Percentiles rank a stretch among this genome's conserved stretches.
phyloP scores from a whole-genome alignment of 1,140 invertebrate species.

The Druon quercuslanigerum region DNA sequence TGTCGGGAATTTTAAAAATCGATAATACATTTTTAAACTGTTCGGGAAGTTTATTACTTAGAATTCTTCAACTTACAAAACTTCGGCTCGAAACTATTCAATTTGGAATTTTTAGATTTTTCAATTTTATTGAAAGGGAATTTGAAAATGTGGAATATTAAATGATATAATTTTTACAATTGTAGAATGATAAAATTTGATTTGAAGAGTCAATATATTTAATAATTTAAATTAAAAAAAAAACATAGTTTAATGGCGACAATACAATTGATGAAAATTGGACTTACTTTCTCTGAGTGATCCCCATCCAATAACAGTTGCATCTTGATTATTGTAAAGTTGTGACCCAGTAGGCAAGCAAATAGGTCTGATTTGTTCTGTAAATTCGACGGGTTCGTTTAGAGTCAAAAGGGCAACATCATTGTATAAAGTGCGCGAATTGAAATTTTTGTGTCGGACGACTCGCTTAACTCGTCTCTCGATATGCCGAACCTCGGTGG shows the following conservation, averaged over 20 bases:
- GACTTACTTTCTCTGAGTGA: slow-evolving; percentile 85
- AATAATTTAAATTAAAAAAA: slow-evolving; percentile 34
- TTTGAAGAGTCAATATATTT: not conserved
- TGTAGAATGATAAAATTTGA: not conserved
- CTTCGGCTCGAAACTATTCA: no score
- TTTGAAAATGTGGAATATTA: no score
- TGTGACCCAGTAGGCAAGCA: slow-evolving; percentile 83
- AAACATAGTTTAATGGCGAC: not conserved
- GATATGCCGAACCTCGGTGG: slow-evolving; percentile 83
- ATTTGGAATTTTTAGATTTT: no score
- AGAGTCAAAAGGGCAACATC: slow-evolving; percentile 91
- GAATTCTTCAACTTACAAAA: no score
- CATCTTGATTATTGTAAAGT: slow-evolving; percentile 81
- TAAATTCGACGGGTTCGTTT: slow-evolving; percentile 85
- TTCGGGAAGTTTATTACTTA: no score
- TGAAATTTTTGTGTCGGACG: slow-evolving; percentile 89
- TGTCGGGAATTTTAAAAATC: no score
- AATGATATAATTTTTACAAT: no score
- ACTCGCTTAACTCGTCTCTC: slow-evolving; percentile 87
- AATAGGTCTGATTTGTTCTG: slow-evolving; percentile 85
- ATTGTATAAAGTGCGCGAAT: slow-evolving; percentile 89
- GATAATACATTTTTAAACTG: no score
- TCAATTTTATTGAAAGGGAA: no score
- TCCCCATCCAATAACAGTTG: slow-evolving; percentile 91
- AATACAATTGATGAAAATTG: slow-evolving; percentile 35